Evolutionary conservation across 2,888 invertebrate species (phyloP).

Genomic region (Pyrocoelia pectoralis): DNA sequence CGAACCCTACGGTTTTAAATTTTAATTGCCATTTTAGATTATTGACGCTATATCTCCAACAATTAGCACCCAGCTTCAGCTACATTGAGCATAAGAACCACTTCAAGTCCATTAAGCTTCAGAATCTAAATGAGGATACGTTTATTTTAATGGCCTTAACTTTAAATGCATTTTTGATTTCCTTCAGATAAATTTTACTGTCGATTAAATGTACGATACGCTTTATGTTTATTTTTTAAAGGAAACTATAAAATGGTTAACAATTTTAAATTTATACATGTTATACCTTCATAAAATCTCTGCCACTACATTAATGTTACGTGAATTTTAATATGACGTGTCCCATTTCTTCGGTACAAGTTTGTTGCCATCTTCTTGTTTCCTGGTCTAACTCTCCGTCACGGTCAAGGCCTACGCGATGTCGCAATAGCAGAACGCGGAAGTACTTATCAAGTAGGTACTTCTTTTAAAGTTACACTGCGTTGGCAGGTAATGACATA

Average conservation of each 20-base stretch:
- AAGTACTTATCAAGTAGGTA: conserved; percentile 38
- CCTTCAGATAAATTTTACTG: too few relatives aligned
- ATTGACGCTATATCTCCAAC: too few relatives aligned
- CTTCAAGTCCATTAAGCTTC: too few relatives aligned
- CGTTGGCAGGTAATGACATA: conserved; percentile 38
- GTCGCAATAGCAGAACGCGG: conserved; percentile 45
- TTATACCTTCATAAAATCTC: not conserved
- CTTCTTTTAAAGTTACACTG: conserved; percentile 37
- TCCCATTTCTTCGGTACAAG: conserved; percentile 38
- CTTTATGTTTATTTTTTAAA: not conserved
- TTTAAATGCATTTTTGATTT: too few relatives aligned
- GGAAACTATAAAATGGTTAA: not conserved
- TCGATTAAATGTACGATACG: not conserved
- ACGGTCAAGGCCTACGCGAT: conserved; percentile 46
- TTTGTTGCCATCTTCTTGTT: conserved; percentile 32
- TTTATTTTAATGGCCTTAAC: too few relatives aligned
- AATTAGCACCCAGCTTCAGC: too few relatives aligned
- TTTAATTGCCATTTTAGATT: too few relatives aligned
- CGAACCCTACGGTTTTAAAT: too few relatives aligned
- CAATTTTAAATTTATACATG: not conserved
- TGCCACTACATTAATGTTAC: not conserved
- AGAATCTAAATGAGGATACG: too few relatives aligned
- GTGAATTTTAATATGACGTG: conserved; percentile 22
- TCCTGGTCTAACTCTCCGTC: conserved; percentile 40
- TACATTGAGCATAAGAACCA: too few relatives aligned